Percentiles rank a stretch among this genome's conserved stretches.
Conservation (phyloP, 2,797 vertebrate species). For the Sebastes paucispinis region DNA sequence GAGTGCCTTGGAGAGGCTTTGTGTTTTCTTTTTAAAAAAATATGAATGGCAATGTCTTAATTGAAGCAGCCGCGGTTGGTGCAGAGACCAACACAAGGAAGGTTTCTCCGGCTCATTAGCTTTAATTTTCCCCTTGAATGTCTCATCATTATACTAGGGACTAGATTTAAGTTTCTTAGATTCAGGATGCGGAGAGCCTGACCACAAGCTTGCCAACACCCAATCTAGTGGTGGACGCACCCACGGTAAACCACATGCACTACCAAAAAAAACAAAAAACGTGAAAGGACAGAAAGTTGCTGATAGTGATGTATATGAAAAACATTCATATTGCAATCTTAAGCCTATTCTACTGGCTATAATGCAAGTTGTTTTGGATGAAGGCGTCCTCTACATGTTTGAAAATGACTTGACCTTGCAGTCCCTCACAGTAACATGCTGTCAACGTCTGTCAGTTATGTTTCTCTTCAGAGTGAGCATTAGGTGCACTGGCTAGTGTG, state of each 20-base stretch:
- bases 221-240: not conserved
- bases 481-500: not conserved
- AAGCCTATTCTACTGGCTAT: not conserved
- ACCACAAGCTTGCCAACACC: not conserved
- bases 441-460: constrained; percentile 7
- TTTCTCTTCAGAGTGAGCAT: constrained; percentile 16
- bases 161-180: not conserved
- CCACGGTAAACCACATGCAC: not conserved
- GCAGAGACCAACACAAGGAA: not conserved
- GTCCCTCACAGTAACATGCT: not conserved
- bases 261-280: not conserved
- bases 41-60: constrained; percentile 3
- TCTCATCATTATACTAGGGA: not conserved
- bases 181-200: not conserved
- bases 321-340: not conserved
- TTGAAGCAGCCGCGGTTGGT: not conserved
- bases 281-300: not conserved
- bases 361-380: not conserved
- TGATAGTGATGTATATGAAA: not conserved
- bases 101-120: not conserved
- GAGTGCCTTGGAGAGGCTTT: not conserved
- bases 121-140: constrained; percentile 6
- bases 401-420: not conserved
- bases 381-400: not conserved
- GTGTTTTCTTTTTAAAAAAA: not conserved